Base-by-base conservation (phyloP, 2,888 invertebrate species). In the Beris chalybata region DNA sequence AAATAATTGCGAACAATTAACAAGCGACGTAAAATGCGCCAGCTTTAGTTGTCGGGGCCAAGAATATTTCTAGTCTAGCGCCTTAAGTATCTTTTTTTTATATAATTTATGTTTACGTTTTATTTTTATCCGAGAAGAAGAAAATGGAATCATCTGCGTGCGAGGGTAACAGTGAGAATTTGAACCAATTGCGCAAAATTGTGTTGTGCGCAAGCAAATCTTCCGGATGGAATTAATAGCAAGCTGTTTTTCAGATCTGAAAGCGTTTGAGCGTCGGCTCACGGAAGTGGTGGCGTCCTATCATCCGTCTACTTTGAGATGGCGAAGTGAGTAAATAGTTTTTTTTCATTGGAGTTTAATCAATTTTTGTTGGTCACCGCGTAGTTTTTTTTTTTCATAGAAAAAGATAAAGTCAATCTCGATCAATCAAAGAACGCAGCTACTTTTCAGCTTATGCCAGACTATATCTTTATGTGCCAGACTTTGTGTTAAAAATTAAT, bases 211-310 rank as follows among this genome's bases (percentile, higher is more conserved):
- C 64, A 3, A 32, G 43, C 13, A 47, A 53, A 22, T 22, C 22
- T 22, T 22, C 13, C 54, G 5, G 31, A n/a, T 30, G 5, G 5
- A 6, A 32, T 11, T 31, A 31, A 12, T 63, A 48, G 29, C 47
- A 50, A 32, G 47, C 32, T 64, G 56, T 32, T 72, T 73, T 84
- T 83, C 76, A 93, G 98, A 99, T 86, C 85, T 99, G 74, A 98
- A 97, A 82, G 97, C 97, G 47, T 98, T 98, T 81, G 98, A 99
- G 82, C 87, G 97, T 71, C 87, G 98, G 64, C 84, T 99, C 30
- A 98, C 97, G 0, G 98, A 99, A 85, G 97, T 98, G 13, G 96
- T 99, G 77, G 90, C 93, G 72, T 94, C 95, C 78, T 86, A 97
- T 73, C 94, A 96, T 78, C 98, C 98, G 44, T 90, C 94, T 55